A percentile compares a stretch with the other conserved stretches of the same genome.
Evolutionary conservation across 1,140 invertebrate species (phyloP).

Genomic region (Leptopilina clavipes): DNA sequence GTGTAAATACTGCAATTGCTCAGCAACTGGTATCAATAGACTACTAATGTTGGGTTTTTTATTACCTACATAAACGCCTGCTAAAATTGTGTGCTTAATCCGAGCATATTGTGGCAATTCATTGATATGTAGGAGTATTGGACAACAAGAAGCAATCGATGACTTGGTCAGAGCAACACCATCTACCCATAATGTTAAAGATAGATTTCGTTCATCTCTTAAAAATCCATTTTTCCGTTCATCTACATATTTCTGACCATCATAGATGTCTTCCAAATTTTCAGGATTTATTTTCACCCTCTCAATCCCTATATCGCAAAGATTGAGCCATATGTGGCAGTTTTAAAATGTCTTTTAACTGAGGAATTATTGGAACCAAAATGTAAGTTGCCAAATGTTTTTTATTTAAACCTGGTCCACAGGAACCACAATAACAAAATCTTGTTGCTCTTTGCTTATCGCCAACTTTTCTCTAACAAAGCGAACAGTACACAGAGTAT

Average conservation of each 20-base stretch:
- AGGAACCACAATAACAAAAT: no score
- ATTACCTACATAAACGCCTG: constrained; percentile 41
- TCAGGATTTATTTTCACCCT: no score
- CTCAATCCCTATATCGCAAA: no score
- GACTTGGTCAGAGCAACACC: constrained; percentile 26
- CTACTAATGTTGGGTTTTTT: constrained; percentile 36
- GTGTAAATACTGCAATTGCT: constrained; percentile 13
- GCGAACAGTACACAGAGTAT: no score
- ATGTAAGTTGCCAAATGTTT: no score
- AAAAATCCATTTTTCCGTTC: constrained; percentile 35
- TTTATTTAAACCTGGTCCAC: no score
- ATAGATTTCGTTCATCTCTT: constrained; percentile 19
- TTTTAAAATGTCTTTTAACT: no score
- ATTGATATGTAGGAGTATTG: constrained; percentile 39
- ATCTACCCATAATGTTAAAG: constrained; percentile 19
- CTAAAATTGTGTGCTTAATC: constrained; percentile 41
- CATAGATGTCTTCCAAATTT: constrained; percentile 22
- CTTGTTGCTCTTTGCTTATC: no score
- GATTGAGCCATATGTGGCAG: no score
- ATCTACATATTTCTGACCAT: constrained; percentile 35
- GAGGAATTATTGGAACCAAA: no score
- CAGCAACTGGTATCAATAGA: constrained; percentile 29
- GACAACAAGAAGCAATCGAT: constrained; percentile 38
- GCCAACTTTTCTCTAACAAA: constrained; percentile 3
- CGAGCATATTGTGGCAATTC: constrained; percentile 41